Conservation (phyloP, 2,113 vertebrate species). For the Elaphurus davidianus region DNA sequence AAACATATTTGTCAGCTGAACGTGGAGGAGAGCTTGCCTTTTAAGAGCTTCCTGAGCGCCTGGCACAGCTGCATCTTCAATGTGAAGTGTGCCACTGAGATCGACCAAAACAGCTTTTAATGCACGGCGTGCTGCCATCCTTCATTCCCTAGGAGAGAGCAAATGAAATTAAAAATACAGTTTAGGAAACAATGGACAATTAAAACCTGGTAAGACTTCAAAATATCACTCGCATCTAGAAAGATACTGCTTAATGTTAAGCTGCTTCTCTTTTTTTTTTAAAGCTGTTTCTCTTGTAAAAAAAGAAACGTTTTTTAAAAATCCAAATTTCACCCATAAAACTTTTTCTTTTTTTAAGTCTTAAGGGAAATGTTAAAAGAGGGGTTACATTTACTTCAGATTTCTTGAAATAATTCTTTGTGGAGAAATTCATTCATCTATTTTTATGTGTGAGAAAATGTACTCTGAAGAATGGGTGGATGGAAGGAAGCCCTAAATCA, state of each 20-base stretch:
- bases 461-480: not conserved
- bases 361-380: not conserved
- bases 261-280: not conserved
- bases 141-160: constrained; percentile 60
- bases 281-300: constrained; percentile 9
- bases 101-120: constrained; percentile 96
- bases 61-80: constrained; percentile 93
- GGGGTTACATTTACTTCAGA: not conserved
- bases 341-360: not conserved
- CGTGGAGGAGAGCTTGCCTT: constrained; percentile 82
- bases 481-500: not conserved
- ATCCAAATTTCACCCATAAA: constrained; percentile 17
- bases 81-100: constrained; percentile 94
- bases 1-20: constrained; percentile 54
- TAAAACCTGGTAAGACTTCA: constrained; percentile 72
- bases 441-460: not conserved
- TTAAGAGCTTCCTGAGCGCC: constrained; percentile 94
- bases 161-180: constrained; percentile 74
- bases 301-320: constrained; percentile 36
- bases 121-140: constrained; percentile 87
- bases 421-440: not conserved
- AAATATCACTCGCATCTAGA: constrained; percentile 49
- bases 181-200: constrained; percentile 77
- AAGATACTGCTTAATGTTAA: constrained; percentile 33
- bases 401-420: constrained; percentile 33